phyloP scores from a whole-genome alignment of 2,888 invertebrate genomes.

The Julus scandinavius region DNA sequence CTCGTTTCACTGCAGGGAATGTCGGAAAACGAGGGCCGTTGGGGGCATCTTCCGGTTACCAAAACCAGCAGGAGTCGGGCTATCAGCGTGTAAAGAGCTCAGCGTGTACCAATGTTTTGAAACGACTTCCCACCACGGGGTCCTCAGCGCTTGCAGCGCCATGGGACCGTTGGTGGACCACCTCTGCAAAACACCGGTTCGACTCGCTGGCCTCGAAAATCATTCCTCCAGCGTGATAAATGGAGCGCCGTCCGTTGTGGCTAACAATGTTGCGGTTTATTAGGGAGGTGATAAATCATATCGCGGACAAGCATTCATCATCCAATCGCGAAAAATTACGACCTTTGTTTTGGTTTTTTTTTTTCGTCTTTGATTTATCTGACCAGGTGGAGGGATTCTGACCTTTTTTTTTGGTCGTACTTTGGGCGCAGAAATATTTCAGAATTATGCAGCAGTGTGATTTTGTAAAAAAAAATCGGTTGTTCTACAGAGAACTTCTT shows the following conservation, averaged over 20 bases:
- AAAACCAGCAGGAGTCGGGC: background rate
- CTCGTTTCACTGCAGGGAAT: background rate
- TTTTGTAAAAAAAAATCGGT: too few relatives aligned
- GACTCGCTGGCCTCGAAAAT: background rate
- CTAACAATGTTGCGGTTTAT: background rate
- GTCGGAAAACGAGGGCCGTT: background rate
- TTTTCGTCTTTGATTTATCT: background rate
- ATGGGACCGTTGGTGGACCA: background rate
- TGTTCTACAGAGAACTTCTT: too few relatives aligned
- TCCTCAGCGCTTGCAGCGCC: background rate
- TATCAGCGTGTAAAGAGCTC: background rate
- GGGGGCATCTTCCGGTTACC: background rate
- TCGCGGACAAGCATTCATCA: background rate
- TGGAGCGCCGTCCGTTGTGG: background rate
- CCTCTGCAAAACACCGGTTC: background rate
- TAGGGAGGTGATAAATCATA: background rate
- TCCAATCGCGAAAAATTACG: background rate
- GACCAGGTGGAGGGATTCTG: background rate
- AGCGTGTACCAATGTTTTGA: conserved; percentile 30
- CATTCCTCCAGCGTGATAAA: background rate
- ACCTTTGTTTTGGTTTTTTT: background rate
- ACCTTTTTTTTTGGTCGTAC: background rate
- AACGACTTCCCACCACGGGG: conserved; percentile 26
- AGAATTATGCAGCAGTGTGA: too few relatives aligned
- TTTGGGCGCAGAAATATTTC: background rate